phyloP scores from a whole-genome alignment of 2,797 vertebrate genomes.

The Poecilia velifera region DNA sequence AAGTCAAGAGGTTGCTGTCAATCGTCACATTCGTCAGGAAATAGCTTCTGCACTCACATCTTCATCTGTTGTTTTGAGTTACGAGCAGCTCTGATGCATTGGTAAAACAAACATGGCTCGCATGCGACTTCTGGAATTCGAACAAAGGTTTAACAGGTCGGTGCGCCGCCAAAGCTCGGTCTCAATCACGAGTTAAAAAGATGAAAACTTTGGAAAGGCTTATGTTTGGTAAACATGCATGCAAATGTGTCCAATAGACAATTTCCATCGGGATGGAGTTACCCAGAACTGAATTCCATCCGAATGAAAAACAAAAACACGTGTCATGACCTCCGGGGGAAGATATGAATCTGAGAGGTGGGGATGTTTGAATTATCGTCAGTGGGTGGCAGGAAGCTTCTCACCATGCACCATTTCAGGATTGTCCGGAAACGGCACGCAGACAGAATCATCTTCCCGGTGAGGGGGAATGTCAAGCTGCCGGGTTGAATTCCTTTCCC shows the following conservation, averaged over 20 bases:
- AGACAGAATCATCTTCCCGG: slow-evolving; percentile 78
- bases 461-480: slow-evolving; percentile 59
- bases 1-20: slow-evolving; percentile 59
- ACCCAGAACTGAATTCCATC: slow-evolving; percentile 10
- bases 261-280: slow-evolving; percentile 6
- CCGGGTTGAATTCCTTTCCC: slow-evolving; percentile 73
- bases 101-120: slow-evolving; percentile 57
- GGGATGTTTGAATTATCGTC: slow-evolving; percentile 48
- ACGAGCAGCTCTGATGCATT: slow-evolving; percentile 50
- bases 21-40: slow-evolving; percentile 60
- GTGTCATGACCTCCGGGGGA: slow-evolving; percentile 9
- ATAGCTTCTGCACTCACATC: slow-evolving; percentile 54
- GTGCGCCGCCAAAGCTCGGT: slow-evolving; percentile 45
- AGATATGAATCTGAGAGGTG: slow-evolving; percentile 21
- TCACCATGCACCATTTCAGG: slow-evolving; percentile 72
- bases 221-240: slow-evolving; percentile 63
- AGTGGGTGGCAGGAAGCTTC: slow-evolving; percentile 65
- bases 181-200: slow-evolving; percentile 43
- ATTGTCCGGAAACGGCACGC: slow-evolving; percentile 55
- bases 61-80: slow-evolving; percentile 74
- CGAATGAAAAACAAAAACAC: slow-evolving; percentile 18
- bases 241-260: slow-evolving; percentile 44
- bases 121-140: slow-evolving; percentile 49
- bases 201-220: slow-evolving; percentile 46
- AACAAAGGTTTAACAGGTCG: slow-evolving; percentile 45